Evolutionary conservation across 2,797 vertebrate species (phyloP), one percentile per base, ranked within the genome.

Genomic region (Gallinago stenura): DNA sequence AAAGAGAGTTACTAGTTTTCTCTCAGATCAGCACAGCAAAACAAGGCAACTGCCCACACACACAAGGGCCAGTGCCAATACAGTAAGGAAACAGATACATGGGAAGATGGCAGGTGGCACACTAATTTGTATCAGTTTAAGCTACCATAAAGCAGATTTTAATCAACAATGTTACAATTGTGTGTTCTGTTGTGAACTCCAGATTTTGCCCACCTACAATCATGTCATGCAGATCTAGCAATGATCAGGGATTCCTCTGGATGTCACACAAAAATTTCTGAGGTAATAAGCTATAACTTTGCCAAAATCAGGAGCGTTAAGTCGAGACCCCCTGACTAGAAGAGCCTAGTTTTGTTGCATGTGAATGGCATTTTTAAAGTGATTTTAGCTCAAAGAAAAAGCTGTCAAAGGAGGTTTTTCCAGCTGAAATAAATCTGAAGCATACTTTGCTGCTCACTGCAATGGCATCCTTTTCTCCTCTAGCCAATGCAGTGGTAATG

Each of bases 41-140:
- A 90, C 61, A 90, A 43, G 53, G 68, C 79, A 12, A 2, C 77
- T 89, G 77, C 95, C 93, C 80, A 56, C 90, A 28, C 92, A 89
- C 28, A 9, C 5, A 14, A 70, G 58, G 62, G 69, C 89, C 53
- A 33, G 64, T 89, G 91, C 91, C 95, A 94, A 53, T 3, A 25
- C 72, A 88, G 88, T 77, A 84, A 45, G 18, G 21, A 54, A 96
- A 87, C 81, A 92, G 66, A 89, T 13, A 51, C 16, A 19, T 6
- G 26, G 69, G 62, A 76, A 68, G 64, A 89, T 48, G 79, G 84
- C 83, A 79, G 87, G 65, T 93, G 83, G 89, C 80, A 58, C 46
- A 0, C 37, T 92, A n/a, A 94, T 84, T 92, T 89, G 26, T 87
- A 28, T 61, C 85, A 83, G 65, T 93, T 92, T 90, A 93, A 94